phyloP scores from a whole-genome alignment of 2,113 vertebrate species.

The Alligator mississippiensis region DNA sequence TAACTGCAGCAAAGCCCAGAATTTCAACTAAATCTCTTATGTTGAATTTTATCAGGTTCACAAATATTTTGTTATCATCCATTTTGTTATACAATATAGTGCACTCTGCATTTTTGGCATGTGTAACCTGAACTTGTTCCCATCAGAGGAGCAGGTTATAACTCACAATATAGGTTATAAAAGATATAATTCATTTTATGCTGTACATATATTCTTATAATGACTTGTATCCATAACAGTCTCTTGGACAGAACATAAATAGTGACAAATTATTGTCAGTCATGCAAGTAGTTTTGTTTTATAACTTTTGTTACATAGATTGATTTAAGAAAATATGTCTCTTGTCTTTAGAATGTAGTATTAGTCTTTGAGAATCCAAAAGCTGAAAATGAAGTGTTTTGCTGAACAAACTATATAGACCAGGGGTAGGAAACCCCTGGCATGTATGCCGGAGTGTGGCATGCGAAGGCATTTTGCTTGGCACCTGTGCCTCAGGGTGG shows the following conservation, averaged over 20 bases:
- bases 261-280: background rate
- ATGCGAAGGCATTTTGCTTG: no score
- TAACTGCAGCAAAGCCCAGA: background rate
- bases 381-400: background rate
- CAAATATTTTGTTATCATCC: background rate
- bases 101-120: background rate
- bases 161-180: background rate
- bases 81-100: background rate
- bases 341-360: background rate
- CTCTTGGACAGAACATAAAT: background rate
- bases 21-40: background rate
- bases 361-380: background rate
- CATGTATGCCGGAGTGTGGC: no score
- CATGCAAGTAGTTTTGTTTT: background rate
- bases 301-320: background rate
- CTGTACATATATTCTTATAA: accelerated
- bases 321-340: background rate
- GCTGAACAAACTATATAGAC: no score
- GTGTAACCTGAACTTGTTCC: background rate
- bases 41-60: background rate
- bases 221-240: background rate
- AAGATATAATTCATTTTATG: background rate
- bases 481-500: no score
- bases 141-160: background rate
- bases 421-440: no score